A percentile compares a stretch with the other conserved stretches of the same genome.
Conservation (phyloP, 2,113 vertebrate species). For the Crotalus tigris region DNA sequence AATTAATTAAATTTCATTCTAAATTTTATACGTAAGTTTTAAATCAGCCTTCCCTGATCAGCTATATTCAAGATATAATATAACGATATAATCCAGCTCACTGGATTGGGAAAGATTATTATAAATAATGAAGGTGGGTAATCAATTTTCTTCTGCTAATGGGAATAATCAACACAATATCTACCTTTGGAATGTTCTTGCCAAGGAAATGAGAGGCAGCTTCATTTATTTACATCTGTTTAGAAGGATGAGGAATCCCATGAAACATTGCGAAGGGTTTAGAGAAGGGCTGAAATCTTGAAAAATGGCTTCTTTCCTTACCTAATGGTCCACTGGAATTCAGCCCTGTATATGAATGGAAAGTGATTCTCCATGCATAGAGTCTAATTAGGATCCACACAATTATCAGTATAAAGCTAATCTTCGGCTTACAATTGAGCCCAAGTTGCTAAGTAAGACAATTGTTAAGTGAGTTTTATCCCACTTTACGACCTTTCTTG, state of each 20-base stretch:
- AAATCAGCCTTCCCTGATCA: not conserved
- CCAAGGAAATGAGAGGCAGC: not conserved
- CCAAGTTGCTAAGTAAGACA: not conserved
- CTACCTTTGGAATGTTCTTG: not conserved
- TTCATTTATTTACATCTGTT: not conserved
- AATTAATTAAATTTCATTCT: not conserved
- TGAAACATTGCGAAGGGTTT: not conserved
- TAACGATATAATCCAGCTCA: not conserved
- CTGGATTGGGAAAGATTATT: not conserved
- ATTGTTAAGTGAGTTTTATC: not conserved
- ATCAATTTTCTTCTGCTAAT: not conserved
- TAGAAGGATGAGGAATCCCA: not conserved
- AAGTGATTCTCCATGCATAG: too few relatives aligned
- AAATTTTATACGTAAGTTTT: not conserved
- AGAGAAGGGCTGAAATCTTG: not conserved
- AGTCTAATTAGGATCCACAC: not conserved
- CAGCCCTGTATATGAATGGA: not conserved
- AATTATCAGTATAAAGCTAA: not conserved
- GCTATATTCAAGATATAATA: not conserved
- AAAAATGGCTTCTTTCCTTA: not conserved
- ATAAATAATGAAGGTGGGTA: not conserved
- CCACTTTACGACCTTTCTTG: not conserved
- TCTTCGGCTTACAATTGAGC: not conserved
- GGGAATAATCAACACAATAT: not conserved
- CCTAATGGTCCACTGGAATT: not conserved